Conservation (phyloP, 2,888 invertebrate genomes). For the Netelia inedita region DNA sequence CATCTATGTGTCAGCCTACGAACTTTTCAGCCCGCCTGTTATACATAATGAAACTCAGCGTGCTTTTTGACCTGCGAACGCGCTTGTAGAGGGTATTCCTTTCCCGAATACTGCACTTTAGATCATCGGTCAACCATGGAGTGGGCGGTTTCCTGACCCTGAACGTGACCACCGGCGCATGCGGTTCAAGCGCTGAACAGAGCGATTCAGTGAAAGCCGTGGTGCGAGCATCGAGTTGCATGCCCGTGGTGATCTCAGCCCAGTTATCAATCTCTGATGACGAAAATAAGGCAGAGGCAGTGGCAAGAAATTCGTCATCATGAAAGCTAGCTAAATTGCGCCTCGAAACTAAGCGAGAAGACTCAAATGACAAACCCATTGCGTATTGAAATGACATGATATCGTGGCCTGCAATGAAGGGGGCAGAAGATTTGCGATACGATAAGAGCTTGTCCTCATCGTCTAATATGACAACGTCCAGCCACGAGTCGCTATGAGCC, state of each 20-base stretch:
- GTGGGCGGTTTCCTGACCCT: background rate
- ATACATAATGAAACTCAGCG: too few relatives aligned
- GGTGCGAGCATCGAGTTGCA: too few relatives aligned
- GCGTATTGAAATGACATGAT: background rate
- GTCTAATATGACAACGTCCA: slow-evolving; percentile 14
- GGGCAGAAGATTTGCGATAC: background rate
- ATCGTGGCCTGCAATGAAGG: slow-evolving; percentile 33
- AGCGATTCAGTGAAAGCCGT: background rate
- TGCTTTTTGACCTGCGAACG: too few relatives aligned
- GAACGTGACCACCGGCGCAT: background rate
- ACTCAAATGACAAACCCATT: background rate
- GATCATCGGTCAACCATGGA: background rate
- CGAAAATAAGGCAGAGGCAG: background rate
- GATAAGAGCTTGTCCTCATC: background rate
- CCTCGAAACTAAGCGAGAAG: too few relatives aligned
- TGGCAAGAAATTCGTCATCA: background rate
- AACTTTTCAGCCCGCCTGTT: too few relatives aligned
- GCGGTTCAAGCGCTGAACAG: background rate
- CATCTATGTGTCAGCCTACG: too few relatives aligned
- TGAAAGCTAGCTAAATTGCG: background rate
- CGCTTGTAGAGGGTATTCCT: too few relatives aligned
- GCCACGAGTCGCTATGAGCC: background rate
- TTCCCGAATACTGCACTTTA: background rate
- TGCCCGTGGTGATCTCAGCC: too few relatives aligned
- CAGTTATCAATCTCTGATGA: too few relatives aligned